Evolutionary conservation across 1,140 invertebrate species (phyloP).

Genomic region (Andrena cerasifolii): DNA sequence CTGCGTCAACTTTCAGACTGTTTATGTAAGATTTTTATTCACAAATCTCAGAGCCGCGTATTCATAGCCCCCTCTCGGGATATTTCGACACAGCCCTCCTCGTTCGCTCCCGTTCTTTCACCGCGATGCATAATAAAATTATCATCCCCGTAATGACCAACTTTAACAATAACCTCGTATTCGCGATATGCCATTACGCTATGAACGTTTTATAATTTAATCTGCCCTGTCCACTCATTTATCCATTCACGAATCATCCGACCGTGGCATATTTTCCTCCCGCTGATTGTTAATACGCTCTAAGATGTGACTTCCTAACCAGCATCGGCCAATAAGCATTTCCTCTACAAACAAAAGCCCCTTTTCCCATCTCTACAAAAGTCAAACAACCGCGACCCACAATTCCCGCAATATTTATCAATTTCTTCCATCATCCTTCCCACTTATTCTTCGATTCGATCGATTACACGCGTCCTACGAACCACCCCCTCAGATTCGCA

Average conservation of each 20-base stretch:
- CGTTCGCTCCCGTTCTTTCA: background rate
- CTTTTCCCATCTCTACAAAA: too few species aligned
- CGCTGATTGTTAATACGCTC: conserved; percentile 24
- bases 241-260: conserved; percentile 47
- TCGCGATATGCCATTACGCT: conserved; percentile 33
- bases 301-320: conserved; percentile 22
- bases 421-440: too few species aligned
- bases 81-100: too few species aligned
- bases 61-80: background rate
- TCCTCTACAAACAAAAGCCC: too few species aligned
- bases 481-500: too few species aligned
- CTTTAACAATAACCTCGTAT: conserved; percentile 46
- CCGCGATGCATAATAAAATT: conserved; percentile 32
- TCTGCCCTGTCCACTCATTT: conserved; percentile 47
- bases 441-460: too few species aligned
- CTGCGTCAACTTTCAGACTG: too few species aligned
- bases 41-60: background rate
- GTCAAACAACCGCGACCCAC: too few species aligned
- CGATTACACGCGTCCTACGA: too few species aligned
- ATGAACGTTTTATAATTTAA: conserved; percentile 53
- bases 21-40: background rate
- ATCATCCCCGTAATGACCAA: conserved; percentile 37
- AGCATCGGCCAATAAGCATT: too few species aligned
- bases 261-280: conserved; percentile 50
- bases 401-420: too few species aligned